Evolutionary conservation across 2,888 invertebrate genomes (phyloP).

Genomic region (Eristalinus sepulchralis): DNA sequence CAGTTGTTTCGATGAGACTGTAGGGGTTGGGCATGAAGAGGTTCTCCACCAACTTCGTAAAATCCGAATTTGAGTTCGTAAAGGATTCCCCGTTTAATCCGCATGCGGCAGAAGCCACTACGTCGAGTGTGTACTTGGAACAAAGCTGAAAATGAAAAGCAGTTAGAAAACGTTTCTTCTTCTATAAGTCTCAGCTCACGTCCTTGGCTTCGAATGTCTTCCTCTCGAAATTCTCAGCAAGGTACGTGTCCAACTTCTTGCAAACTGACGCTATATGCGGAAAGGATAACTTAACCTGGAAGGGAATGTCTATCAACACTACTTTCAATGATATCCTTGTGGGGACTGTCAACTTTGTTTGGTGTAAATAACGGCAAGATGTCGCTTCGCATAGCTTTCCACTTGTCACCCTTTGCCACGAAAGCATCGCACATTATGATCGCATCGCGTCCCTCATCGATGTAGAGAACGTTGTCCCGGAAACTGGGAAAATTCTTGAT

Average conservation of each 20-base stretch:
- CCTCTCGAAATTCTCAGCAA: constrained; percentile 44
- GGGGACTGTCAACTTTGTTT: constrained; percentile 72
- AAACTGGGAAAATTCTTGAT: constrained; percentile 74
- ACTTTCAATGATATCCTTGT: too few relatives aligned
- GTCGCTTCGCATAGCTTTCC: constrained; percentile 75
- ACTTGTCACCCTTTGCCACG: constrained; percentile 74
- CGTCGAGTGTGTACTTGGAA: constrained; percentile 76
- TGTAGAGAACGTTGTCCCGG: constrained; percentile 75
- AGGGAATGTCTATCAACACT: background rate
- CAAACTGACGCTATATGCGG: constrained; percentile 74
- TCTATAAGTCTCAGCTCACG: constrained; percentile 41
- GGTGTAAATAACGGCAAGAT: constrained; percentile 76
- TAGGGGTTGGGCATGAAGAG: constrained; percentile 74
- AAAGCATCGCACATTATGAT: constrained; percentile 75
- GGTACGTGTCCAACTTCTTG: constrained; percentile 70
- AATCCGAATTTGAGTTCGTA: constrained; percentile 72
- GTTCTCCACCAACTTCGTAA: constrained; percentile 73
- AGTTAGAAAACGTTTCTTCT: background rate
- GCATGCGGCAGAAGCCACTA: constrained; percentile 75
- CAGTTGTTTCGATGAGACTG: constrained; percentile 74
- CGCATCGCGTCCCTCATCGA: constrained; percentile 73
- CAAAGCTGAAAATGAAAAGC: constrained; percentile 69
- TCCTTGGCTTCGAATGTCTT: constrained; percentile 74
- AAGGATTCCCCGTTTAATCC: constrained; percentile 75
- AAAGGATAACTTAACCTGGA: constrained; percentile 73